A percentile compares a stretch with the other conserved stretches of the same genome.
phyloP scores from a whole-genome alignment of 2,888 invertebrate genomes.

The Yponomeuta plumbellus region DNA sequence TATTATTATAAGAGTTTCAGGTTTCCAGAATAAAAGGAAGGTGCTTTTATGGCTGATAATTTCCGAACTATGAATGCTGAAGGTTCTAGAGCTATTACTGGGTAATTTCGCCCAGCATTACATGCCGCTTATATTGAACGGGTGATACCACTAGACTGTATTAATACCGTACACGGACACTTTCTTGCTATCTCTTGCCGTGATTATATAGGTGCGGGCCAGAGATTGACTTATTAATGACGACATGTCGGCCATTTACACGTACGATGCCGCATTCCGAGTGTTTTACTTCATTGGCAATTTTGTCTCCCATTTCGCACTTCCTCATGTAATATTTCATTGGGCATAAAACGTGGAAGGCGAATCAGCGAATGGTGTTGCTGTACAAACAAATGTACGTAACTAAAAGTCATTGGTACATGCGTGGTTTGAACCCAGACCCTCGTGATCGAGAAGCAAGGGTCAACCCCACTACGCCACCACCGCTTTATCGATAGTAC shows the following conservation, averaged over 20 bases:
- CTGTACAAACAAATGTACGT: no score
- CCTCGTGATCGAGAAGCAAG: no score
- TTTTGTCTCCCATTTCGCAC: slow-evolving; percentile 13
- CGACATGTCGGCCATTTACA: slow-evolving; percentile 21
- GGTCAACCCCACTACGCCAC: no score
- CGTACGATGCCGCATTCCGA: slow-evolving; percentile 12
- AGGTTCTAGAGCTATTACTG: slow-evolving; percentile 63
- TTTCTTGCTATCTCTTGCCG: slow-evolving; percentile 52
- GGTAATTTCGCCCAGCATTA: slow-evolving; percentile 64
- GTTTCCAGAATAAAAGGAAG: slow-evolving; percentile 61
- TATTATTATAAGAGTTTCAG: slow-evolving; percentile 49
- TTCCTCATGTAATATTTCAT: background rate
- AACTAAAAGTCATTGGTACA: no score
- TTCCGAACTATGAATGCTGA: slow-evolving; percentile 70
- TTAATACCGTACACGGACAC: slow-evolving; percentile 60
- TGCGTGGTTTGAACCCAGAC: no score
- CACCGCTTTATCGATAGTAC: no score
- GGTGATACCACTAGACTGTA: slow-evolving; percentile 52
- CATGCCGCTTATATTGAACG: slow-evolving; percentile 53
- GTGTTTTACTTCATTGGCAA: slow-evolving; percentile 14
- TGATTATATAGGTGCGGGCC: slow-evolving; percentile 37
- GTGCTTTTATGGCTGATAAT: slow-evolving; percentile 71
- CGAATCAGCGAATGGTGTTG: no score
- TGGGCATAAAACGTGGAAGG: background rate
- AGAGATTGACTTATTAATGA: slow-evolving; percentile 35